Evolutionary conservation across 2,888 invertebrate genomes (phyloP), one percentile per base, ranked within the genome.

Genomic region (Gandaritis pyraliata): DNA sequence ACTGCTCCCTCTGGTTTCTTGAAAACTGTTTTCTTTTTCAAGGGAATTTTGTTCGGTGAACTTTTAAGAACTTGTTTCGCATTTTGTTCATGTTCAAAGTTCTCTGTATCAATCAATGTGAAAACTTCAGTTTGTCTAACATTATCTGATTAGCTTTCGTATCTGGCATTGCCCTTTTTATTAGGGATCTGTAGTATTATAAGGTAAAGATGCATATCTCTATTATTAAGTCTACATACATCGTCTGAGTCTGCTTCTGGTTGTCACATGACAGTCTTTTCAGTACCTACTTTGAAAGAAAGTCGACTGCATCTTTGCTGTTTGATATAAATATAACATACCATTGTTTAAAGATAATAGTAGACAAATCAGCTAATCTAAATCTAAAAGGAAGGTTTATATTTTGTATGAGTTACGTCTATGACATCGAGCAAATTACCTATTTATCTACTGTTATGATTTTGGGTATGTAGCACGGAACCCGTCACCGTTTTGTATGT

Each of bases 91-190:
- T 39, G 18, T 12, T 6, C 5, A n/a, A 48, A 45, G 50, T 49
- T 58, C 50, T 57, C 41, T 51, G 47, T 16, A 56, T 52, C 43
- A 55, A 58, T 55, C 13, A 50, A 70, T 82, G 75, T 85, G 80
- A 81, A 82, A 82, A 75, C 65, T 70, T 68, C 68, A 66, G 59
- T 69, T 80, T 83, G 81, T 82, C 75, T 58, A 60, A 61, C 62
- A 63, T 49, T 81, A 82, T 86, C 82, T 76, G 85, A 85, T 85
- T 81, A 83, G 66, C 64, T 76, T 74, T 74, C 74, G 68, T 89
- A 90, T 90, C 90, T 90, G 89, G 75, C 90, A 87, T 86, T 90
- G 89, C 86, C 89, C 90, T 86, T 82, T 74, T 70, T 65, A 74
- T 70, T 43, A 43, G 43, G 43, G 43, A 43, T 43, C 43, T 10